Evolutionary conservation across 2,797 vertebrate species (phyloP), one percentile per base, ranked within the genome.

Genomic region (Tolypeutes matacus): DNA sequence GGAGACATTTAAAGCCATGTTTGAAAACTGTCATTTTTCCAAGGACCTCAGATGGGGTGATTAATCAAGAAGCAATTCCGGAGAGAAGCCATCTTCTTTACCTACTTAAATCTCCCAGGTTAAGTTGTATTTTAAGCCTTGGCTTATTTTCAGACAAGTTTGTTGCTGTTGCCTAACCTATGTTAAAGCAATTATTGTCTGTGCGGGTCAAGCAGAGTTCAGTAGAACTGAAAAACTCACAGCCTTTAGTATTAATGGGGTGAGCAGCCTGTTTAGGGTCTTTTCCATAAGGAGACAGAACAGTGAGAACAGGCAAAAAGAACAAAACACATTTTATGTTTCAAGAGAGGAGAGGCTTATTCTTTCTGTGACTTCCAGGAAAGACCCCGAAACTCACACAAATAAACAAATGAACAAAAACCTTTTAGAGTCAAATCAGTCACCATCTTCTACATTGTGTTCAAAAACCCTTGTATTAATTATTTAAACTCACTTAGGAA

Each of bases 141-240:
- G 93, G 95, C 95, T 98, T 98, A 97, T 98, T 98, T 98, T 98
- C 96, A 97, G 96, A 97, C 94, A 73, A 69, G 95, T 96, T 97
- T 96, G 97, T 97, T 96, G 91, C 95, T 98, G 97, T 98, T 98
- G 94, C 97, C 97, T 96, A 97, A 97, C 96, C 97, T 97, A 95
- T 98, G 98, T 96, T 98, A 98, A 98, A 98, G 98, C 97, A 98
- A 98, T 98, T 98, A 98, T 96, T 97, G 97, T 93, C 93, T 95
- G 95, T 0, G 0, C 94, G 97, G 98, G 98, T 98, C 98, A 98
- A 58, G 25, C 15, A 78, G 96, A 98, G 98, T 98, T 98, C 98
- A 98, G 87, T 18, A 39, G 94, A 96, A 81, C 96, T 96, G 96
- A 46, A 96, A 96, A 97, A 92, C 97, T 94, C 88, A 46, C 64